Base-by-base conservation (phyloP, 2,113 vertebrate species). In the Podarcis cretensis region DNA sequence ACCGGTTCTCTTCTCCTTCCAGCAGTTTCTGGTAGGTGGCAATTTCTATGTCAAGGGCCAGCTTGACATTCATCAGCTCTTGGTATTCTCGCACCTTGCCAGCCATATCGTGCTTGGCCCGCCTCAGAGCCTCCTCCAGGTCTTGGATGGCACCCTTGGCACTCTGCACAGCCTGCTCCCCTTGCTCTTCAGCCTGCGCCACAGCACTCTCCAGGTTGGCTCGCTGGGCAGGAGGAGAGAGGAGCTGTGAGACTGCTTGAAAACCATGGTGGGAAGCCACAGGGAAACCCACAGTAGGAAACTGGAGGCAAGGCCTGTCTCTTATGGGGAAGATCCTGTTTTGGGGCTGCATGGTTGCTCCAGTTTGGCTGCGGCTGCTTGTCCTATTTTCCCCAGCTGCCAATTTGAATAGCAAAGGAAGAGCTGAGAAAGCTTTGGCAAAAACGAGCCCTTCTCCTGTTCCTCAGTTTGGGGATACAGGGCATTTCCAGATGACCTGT, bases 21-120 rank as follows among this genome's bases (percentile, higher is more conserved):
- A 97, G 96, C 86, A 98, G 95, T 90, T 97, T 96, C 40, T 77
- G 93, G 94, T 98, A 98, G 74, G 97, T 98, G 93, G 95, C 96
- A 69, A 98, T 97, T 95, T 98, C 97, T 1, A 98, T 97, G 91
- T 98, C 97, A 89, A 98, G 88, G 5, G 96, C 97, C 95, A 98
- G 92, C 85, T 97, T 98, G 90, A 97, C 91, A 93, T 97, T 97
- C 94, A 98, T 96, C 80, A 98, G 96, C 27, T 96, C 94, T 68
- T 97, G 97, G 92, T 97, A 94, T 16, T 97, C 94, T 0, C 93
- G 91, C 66, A 97, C 84, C 89, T 97, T 96, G 5, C 54, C 35
- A 0, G 96, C 95, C 96, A 97, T 87, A 68, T 97, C 96, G 18
- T 94, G 94, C 93, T 96, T 98, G 78, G 92, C 92, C 27, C 75